A percentile compares a stretch with the other conserved stretches of the same genome.
Conservation (phyloP, 2,797 vertebrate species). For the Trematomus bernacchii region DNA sequence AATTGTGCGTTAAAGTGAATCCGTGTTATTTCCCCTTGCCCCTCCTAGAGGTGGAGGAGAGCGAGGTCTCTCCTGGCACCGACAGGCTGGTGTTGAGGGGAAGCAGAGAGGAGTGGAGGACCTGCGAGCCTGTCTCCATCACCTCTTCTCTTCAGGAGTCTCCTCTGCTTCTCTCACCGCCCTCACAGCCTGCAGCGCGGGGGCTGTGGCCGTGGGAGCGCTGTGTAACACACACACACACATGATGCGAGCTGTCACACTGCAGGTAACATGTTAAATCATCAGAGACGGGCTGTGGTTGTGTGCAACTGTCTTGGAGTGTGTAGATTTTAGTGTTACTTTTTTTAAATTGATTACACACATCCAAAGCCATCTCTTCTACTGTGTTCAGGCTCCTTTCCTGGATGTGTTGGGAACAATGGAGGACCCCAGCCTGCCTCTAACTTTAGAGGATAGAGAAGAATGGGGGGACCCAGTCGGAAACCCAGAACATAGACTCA, state of each 20-base stretch:
- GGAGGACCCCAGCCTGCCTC: constrained; percentile 89
- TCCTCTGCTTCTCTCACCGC: constrained; percentile 88
- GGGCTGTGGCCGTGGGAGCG: constrained; percentile 92
- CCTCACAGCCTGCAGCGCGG: constrained; percentile 91
- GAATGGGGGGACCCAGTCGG: constrained; percentile 94
- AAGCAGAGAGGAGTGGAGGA: constrained; percentile 92
- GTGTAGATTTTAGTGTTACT: background rate
- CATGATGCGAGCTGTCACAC: constrained; percentile 86
- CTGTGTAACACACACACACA: constrained; percentile 91
- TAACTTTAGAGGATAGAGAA: constrained; percentile 93
- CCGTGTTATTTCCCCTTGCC: constrained; percentile 17
- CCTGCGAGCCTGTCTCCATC: constrained; percentile 89
- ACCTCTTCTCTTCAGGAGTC: constrained; percentile 87
- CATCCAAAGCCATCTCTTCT: background rate
- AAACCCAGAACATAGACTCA: constrained; percentile 82
- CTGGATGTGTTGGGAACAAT: constrained; percentile 93
- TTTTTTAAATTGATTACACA: background rate
- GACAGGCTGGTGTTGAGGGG: constrained; percentile 85
- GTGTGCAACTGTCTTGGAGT: background rate
- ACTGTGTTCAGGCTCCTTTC: constrained; percentile 90
- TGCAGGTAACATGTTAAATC: constrained; percentile 87
- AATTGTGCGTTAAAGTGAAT: constrained; percentile 6
- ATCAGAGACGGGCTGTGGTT: background rate
- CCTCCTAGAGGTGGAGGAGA: constrained; percentile 90
- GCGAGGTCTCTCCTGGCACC: constrained; percentile 92